Percentiles rank a stretch among this genome's conserved stretches.
phyloP scores from a whole-genome alignment of 1,140 invertebrate species.

The Whitmania pigra region DNA sequence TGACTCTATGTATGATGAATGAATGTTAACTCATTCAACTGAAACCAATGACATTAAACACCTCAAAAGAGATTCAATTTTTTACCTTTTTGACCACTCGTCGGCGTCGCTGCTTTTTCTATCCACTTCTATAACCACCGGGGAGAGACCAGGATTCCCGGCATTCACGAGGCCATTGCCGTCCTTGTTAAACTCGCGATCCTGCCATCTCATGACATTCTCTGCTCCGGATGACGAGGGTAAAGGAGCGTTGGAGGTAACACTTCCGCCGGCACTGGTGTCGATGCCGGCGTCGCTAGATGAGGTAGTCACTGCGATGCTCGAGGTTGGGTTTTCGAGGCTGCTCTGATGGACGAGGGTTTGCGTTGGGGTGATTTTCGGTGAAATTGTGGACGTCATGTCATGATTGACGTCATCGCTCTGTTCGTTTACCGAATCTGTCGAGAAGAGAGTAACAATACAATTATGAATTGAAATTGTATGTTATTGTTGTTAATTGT shows the following conservation, averaged over 20 bases:
- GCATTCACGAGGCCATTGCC: background rate
- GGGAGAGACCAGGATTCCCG: background rate
- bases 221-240: background rate
- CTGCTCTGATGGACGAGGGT: background rate
- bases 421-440: slow-evolving; percentile 13
- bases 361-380: slow-evolving; percentile 13
- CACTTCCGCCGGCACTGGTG: background rate
- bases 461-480: too few species aligned
- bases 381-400: background rate
- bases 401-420: slow-evolving; percentile 11
- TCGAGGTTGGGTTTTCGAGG: slow-evolving; percentile 30
- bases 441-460: too few species aligned
- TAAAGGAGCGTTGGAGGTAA: background rate
- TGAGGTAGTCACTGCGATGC: slow-evolving; percentile 30
- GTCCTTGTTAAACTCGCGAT: background rate
- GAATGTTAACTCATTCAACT: too few species aligned
- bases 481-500: too few species aligned
- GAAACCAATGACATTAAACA: too few species aligned
- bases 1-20: too few species aligned
- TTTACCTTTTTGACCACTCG: slow-evolving; percentile 6
- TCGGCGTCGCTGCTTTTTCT: background rate
- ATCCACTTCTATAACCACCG: background rate
- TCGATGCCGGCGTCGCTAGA: slow-evolving; percentile 23
- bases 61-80: too few species aligned
- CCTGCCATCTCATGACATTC: slow-evolving; percentile 7